Evolutionary conservation across 2,797 vertebrate species (phyloP).

Genomic region (Sternarchorhynchus goeldii): DNA sequence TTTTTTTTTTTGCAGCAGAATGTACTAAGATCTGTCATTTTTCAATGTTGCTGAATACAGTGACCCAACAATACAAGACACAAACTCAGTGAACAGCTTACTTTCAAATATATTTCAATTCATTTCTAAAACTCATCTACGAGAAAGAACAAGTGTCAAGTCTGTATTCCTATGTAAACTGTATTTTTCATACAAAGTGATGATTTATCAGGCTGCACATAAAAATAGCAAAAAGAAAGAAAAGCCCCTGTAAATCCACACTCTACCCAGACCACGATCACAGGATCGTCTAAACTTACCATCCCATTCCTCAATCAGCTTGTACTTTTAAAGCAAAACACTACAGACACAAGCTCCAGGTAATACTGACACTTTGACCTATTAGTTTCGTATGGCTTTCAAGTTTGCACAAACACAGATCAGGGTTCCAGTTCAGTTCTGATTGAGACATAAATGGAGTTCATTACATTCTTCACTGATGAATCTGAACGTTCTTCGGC

Average conservation of each 20-base stretch:
- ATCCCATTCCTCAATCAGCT: neutral
- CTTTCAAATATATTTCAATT: conserved; percentile 40
- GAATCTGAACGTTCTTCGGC: neutral
- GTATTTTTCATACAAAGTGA: conserved; percentile 2
- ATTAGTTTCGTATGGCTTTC: conserved; percentile 35
- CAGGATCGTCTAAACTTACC: conserved; percentile 26
- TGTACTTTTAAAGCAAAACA: conserved; percentile 11
- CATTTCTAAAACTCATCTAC: conserved; percentile 29
- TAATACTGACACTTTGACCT: conserved; percentile 56
- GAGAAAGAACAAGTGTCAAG: conserved; percentile 11
- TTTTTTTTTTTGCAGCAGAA: no score
- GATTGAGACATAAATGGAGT: neutral
- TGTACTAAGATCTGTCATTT: no score
- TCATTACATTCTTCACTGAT: conserved; percentile 10
- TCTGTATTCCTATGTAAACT: conserved; percentile 17
- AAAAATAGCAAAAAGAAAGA: conserved; percentile 31
- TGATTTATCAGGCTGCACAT: conserved; percentile 23
- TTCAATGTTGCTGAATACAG: neutral
- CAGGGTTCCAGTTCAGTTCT: conserved; percentile 7
- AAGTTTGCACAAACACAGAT: neutral
- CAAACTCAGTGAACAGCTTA: neutral
- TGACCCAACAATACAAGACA: neutral
- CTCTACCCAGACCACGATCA: neutral
- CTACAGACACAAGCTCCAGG: conserved; percentile 32
- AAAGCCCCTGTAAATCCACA: neutral